Percentiles rank a stretch among this genome's conserved stretches.
These are phyloP conservation scores for Corythornis vintsioides DNA, from an alignment of 2,113 vertebrate genomes.

Conservation along the genomic window DNA sequence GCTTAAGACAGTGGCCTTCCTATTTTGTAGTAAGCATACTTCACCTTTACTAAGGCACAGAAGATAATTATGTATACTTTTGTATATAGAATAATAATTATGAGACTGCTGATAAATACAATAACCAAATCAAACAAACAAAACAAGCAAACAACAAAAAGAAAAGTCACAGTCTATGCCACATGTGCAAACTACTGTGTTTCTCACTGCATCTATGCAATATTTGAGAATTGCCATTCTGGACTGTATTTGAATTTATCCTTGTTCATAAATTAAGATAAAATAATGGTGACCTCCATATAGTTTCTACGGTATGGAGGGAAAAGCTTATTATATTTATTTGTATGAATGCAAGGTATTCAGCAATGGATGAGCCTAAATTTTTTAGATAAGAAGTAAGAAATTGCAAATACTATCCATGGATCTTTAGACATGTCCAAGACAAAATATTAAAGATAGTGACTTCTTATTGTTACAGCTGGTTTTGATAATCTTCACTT, in stretches of 20 bases:
- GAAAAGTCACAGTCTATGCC: background rate
- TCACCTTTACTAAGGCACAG: background rate
- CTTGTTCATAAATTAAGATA: background rate
- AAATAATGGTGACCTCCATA: background rate
- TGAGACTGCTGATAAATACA: background rate
- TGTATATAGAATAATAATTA: background rate
- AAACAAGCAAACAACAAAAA: background rate
- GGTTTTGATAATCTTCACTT: background rate
- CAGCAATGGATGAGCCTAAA: background rate
- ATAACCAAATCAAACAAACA: accelerated
- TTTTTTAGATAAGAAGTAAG: background rate
- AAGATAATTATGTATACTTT: background rate
- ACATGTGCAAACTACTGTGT: background rate
- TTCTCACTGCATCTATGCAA: background rate
- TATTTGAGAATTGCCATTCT: background rate
- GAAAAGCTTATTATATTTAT: background rate
- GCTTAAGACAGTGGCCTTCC: background rate
- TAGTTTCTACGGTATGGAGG: background rate
- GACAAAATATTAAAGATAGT: background rate
- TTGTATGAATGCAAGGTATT: background rate
- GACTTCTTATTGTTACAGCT: background rate
- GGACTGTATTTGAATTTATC: background rate
- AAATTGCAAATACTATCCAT: background rate
- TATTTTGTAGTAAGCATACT: background rate
- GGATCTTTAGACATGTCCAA: background rate